Evolutionary conservation across 2,888 invertebrate species (phyloP), one percentile per base, ranked within the genome.

Genomic region (Eumacrocentrus americanus): DNA sequence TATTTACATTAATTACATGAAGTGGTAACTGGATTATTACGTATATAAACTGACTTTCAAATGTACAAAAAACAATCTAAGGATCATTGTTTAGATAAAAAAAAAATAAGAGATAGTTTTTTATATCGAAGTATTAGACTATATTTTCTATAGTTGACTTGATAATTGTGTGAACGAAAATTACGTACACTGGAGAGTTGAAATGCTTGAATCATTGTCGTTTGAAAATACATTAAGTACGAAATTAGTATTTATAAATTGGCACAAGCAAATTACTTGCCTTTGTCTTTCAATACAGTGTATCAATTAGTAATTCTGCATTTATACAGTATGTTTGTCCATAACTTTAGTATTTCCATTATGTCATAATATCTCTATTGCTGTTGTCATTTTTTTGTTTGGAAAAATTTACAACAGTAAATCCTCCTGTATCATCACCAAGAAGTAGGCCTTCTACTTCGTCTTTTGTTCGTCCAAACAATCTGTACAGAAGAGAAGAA

Each of bases 401-500:
- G 2, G 76, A 65, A 62, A 77, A 77, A 65, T 78, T 77, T 22
- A 79, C 73, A 47, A 81, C 71, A 37, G 78, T 76, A 29, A 74
- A 67, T 52, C 82, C 82, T 40, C 82, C 82, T 7, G 78, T 75
- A 25, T 81, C 77, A 25, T 80, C 78, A 3, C 74, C 75, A 9
- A 78, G 75, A 16, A 83, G 72, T 37, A 81, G 75, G 56, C 81
- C 78, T 57, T 82, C 81, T 14, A 79, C 76, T 5, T 80, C 81
- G 37, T 76, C 75, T 66, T 80, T 83, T 35, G 78, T 74, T 67
- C 79, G 77, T 52, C 81, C 80, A 67, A 83, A 79, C 57, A 83
- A 75, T 68, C 83, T 83, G 75, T 16, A 66, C 23, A 9, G 20
- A 22, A 16, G 12, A 16, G 44, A 34, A 44, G 3, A 46, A 0